Evolutionary conservation across 2,797 vertebrate genomes (phyloP), one percentile per base, ranked within the genome.

Genomic region (Carapus acus): DNA sequence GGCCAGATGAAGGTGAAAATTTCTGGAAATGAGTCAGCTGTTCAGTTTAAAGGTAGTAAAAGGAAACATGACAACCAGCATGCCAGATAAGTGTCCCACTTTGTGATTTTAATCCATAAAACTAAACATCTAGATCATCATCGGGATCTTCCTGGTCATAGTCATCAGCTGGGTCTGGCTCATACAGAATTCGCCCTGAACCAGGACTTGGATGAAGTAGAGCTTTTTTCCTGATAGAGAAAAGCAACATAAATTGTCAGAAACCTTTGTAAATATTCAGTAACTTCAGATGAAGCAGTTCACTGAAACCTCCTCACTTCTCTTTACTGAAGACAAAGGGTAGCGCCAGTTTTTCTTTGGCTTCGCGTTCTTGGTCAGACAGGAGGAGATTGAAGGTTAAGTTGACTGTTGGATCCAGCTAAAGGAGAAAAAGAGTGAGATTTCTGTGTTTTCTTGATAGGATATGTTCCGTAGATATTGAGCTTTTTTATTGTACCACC

Each of bases 291-390:
- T 33, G 8, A 15, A 37, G 1, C 34, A 3, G 18, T 1, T 8
- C 27, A 66, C 52, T 5, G 6, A 27, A 4, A 27, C 5, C 51
- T 54, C 51, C 74, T 78, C 58, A 91, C 91, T 92, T 92, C 67
- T 91, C 88, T 71, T 88, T 84, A 67, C 90, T 93, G 80, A 93
- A 93, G 41, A 90, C 84, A 80, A 91, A 93, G 0, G 91, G 91
- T 27, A 93, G 86, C 4, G 88, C 73, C 43, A 93, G 83, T 58
- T 85, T 90, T 54, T 89, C 88, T 72, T 82, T 92, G 49, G 89
- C 87, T 64, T 89, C 67, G 3, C 81, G 83, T 62, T 92, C 90
- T 43, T 75, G 71, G 45, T 90, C 80, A 11, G 91, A 92, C 19
- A 93, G 74, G 21, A 67, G 86, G n/a, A 92, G 87, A 69, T 91